A percentile compares a stretch with the other conserved stretches of the same genome.
Conservation (phyloP, 2,113 vertebrate genomes). For the Ailurus styani region DNA sequence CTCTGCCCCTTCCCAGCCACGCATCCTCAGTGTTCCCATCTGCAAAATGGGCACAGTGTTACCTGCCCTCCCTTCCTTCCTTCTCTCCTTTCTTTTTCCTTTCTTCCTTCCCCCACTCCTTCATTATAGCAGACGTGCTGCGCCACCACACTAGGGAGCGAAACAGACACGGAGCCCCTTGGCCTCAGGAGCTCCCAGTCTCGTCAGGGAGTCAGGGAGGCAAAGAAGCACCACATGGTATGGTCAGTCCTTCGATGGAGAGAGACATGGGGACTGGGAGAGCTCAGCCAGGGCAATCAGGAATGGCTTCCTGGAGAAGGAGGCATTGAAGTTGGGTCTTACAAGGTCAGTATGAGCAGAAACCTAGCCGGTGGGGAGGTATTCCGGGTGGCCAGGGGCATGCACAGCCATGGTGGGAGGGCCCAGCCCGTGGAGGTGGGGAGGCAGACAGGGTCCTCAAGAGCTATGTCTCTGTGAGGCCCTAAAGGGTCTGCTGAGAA, state of each 20-base stretch:
- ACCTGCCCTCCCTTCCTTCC: not conserved
- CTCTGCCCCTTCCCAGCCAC: not conserved
- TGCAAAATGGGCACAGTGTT: not conserved
- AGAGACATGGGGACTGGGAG: not conserved
- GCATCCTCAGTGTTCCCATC: not conserved
- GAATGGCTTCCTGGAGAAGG: not conserved
- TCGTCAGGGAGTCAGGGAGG: rapidly evolving
- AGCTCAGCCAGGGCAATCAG: not conserved
- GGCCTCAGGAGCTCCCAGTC: not conserved
- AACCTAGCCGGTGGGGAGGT: not conserved
- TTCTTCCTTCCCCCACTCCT: not conserved
- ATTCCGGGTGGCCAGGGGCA: not conserved
- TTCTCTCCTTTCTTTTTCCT: not conserved
- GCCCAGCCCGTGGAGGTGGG: rapidly evolving
- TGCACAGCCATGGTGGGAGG: rapidly evolving
- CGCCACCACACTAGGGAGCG: rapidly evolving
- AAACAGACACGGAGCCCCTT: no score
- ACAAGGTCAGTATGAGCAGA: not conserved
- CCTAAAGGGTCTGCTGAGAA: not conserved
- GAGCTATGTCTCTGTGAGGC: no score
- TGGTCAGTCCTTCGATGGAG: not conserved
- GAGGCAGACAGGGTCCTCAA: rapidly evolving
- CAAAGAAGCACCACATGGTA: not conserved
- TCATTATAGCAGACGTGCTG: not conserved
- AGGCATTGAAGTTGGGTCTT: not conserved